phyloP scores from a whole-genome alignment of 2,113 vertebrate species.

The Zeus faber region DNA sequence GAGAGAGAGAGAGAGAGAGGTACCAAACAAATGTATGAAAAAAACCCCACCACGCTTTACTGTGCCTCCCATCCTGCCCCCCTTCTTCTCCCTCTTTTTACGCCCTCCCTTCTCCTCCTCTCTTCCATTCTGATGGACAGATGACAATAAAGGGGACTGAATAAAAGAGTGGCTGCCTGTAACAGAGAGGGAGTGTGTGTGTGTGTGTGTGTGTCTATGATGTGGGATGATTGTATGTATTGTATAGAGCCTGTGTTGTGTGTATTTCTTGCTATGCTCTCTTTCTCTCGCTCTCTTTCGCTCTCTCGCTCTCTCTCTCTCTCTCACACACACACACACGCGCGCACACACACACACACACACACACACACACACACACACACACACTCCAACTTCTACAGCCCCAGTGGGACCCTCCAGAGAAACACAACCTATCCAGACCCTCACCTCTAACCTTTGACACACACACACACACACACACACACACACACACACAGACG shows the following conservation, averaged over 20 bases:
- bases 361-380: not conserved
- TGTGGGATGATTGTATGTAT: slow-evolving; percentile 1
- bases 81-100: slow-evolving; percentile 31
- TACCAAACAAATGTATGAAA: slow-evolving; percentile 4
- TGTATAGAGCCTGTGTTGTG: not conserved
- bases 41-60: not conserved
- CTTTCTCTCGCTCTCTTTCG: not conserved
- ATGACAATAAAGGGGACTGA: slow-evolving; percentile 54
- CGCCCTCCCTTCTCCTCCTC: slow-evolving; percentile 41
- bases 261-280: slow-evolving; percentile 7
- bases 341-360: slow-evolving; percentile 34
- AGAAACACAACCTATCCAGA: slow-evolving; percentile 66
- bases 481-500: slow-evolving; percentile 11
- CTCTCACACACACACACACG: slow-evolving; percentile 29
- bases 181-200: slow-evolving; percentile 9
- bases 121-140: slow-evolving; percentile 60
- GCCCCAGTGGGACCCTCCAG: slow-evolving; percentile 61
- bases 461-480: slow-evolving; percentile 36
- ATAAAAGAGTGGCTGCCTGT: slow-evolving; percentile 21
- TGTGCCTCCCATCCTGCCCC: slow-evolving; percentile 24
- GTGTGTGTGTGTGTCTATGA: slow-evolving; percentile 14
- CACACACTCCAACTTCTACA: slow-evolving; percentile 13
- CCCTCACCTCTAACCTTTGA: slow-evolving; percentile 70
- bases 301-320: not conserved
- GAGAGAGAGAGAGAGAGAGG: slow-evolving; percentile 3